Evolutionary conservation across 2,113 vertebrate species (phyloP).

Genomic region (Albula goreensis): DNA sequence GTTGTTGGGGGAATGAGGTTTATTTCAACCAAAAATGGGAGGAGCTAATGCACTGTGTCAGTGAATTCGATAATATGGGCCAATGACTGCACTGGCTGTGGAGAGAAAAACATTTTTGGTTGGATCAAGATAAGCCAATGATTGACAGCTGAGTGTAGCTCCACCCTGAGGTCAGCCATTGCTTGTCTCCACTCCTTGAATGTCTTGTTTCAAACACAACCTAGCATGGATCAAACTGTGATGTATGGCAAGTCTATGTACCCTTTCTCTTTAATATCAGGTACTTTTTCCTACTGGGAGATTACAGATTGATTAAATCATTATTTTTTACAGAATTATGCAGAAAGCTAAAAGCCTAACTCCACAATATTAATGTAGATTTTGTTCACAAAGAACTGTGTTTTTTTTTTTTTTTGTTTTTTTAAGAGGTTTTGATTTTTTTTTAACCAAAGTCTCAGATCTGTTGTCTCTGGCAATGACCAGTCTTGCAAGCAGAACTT

Average conservation of each 20-base stretch:
- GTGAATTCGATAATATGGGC: too few relatives aligned
- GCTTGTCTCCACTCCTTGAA: background rate
- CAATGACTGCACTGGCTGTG: too few relatives aligned
- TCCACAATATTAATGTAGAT: constrained; percentile 30
- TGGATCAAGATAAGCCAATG: background rate
- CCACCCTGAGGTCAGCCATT: background rate
- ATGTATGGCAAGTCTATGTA: background rate
- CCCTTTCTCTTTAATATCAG: background rate
- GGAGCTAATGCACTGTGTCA: too few relatives aligned
- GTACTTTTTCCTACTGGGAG: constrained; percentile 40
- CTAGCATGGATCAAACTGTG: background rate
- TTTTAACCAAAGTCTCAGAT: background rate
- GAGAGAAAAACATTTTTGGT: too few relatives aligned
- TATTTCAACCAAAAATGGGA: too few relatives aligned
- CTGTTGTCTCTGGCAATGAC: background rate
- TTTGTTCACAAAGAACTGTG: constrained; percentile 16
- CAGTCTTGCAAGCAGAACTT: background rate
- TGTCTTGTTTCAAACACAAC: background rate
- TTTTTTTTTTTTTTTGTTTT: background rate
- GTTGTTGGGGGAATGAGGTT: too few relatives aligned
- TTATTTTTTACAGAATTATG: constrained; percentile 52
- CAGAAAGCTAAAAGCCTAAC: constrained; percentile 39
- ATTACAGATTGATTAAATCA: constrained; percentile 55
- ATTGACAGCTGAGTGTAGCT: background rate
- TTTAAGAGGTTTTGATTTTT: background rate